These are phyloP conservation scores for Ceryle rudis DNA, from an alignment of 2,797 vertebrate genomes.

Conservation along the genomic window DNA sequence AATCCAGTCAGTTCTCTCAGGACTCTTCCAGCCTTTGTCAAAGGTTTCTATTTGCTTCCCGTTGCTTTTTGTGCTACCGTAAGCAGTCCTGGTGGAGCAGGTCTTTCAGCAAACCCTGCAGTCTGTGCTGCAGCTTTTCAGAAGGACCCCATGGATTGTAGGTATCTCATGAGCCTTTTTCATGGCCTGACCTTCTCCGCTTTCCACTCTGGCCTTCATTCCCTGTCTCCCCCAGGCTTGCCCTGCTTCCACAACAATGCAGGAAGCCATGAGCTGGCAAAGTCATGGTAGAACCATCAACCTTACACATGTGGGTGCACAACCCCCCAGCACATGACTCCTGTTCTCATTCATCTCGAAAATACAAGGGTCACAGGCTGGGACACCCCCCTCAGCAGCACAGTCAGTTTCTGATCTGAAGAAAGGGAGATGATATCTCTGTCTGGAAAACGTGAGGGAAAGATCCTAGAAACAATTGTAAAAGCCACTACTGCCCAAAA, in stretches of 20 bases:
- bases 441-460: not conserved
- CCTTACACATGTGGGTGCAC: not conserved
- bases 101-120: not conserved
- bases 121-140: not conserved
- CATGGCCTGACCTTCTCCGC: not conserved
- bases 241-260: not conserved
- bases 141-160: not conserved
- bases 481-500: not conserved
- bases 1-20: not conserved
- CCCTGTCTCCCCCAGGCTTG: not conserved
- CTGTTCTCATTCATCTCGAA: not conserved
- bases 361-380: fast-evolving
- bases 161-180: not conserved
- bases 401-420: not conserved
- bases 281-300: not conserved
- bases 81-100: not conserved
- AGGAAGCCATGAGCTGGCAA: not conserved
- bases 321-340: not conserved
- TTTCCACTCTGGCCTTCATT: not conserved
- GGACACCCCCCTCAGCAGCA: not conserved
- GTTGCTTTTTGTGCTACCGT: not conserved
- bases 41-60: not conserved
- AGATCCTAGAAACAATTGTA: not conserved
- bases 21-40: not conserved
- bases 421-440: not conserved